Base-by-base conservation (phyloP, 2,797 vertebrate genomes). In the Lepilemur septentrionalis region DNA sequence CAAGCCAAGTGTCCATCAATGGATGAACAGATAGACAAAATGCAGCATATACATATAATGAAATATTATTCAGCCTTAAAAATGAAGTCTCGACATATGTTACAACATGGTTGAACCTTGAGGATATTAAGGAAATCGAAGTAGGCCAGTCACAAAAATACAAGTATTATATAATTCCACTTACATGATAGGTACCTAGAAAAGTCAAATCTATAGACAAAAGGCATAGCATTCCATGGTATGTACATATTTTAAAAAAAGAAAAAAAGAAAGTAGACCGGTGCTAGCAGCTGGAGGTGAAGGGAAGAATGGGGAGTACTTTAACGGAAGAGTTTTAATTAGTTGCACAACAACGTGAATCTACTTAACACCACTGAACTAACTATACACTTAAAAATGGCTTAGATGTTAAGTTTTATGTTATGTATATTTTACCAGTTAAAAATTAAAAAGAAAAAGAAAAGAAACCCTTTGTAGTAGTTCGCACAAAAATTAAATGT, bases 401-500 rank as follows among this genome's bases (percentile, higher is more conserved):
- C 76, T 79, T 85, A 94, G 52, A 90, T 59, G n/a, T 13, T 63
- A 93, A 50, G 75, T 59, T 79, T 85, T 90, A 43, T 38, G 25
- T 43, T 85, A 52, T 25, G 43, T 50, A 5, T 55, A 70, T 70
- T 85, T 79, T 46, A 73, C 9, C 20, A 63, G 65, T 67, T 38
- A 86, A 63, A 80, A 55, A 22, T 25, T 30, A 80, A 41, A 85
- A 32, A 65, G 30, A 79, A 85, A 75, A 83, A n/a, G 38, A 41
- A 84, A 93, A 91, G 48, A 55, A 85, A 82, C 25, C 65, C 81
- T 85, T n/a, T 18, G 3, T 55, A 87, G 75, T 57, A 89, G 38
- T 83, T 78, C 48, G 55, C 57, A 90, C 32, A 48, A 30, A 91
- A 88, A 89, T 41, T 78, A 95, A 83, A 85, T 80, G 57, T 73